These are phyloP conservation scores for Leptopilina boulardi DNA, from an alignment of 1,140 invertebrate species.

Conservation along the genomic window DNA sequence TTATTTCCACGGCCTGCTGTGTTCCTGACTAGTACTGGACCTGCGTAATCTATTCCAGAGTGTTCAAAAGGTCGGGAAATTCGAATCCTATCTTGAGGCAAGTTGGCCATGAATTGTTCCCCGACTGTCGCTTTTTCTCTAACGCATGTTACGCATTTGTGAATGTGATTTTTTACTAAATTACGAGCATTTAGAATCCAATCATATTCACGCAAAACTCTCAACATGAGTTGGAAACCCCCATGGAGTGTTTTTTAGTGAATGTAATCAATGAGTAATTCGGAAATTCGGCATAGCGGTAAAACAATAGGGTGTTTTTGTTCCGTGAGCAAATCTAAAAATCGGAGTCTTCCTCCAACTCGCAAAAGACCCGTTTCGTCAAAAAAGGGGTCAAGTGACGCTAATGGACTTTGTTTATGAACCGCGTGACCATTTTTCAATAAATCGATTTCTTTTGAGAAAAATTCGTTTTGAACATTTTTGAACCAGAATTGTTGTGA, in stretches of 20 bases:
- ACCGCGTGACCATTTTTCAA: neutral
- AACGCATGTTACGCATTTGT: constrained; percentile 45
- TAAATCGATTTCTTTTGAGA: constrained; percentile 10
- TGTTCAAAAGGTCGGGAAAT: constrained; percentile 51
- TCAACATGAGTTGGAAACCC: constrained; percentile 42
- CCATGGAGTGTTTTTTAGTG: constrained; percentile 43
- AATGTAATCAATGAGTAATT: constrained; percentile 38
- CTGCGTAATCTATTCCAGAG: constrained; percentile 65
- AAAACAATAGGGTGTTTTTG: constrained; percentile 60
- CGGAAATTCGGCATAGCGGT: constrained; percentile 40
- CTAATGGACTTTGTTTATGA: constrained; percentile 6
- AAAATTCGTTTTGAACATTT: neutral
- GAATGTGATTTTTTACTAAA: constrained; percentile 50
- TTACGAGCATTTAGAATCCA: constrained; percentile 53
- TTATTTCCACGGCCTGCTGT: constrained; percentile 43
- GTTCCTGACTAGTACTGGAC: constrained; percentile 58
- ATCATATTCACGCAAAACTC: constrained; percentile 3
- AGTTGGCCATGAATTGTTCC: constrained; percentile 48
- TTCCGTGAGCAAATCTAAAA: constrained; percentile 40
- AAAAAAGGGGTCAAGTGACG: constrained; percentile 41
- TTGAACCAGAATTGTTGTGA: neutral
- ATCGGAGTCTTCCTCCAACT: constrained; percentile 52
- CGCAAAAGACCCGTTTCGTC: constrained; percentile 48
- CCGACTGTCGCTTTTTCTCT: neutral
- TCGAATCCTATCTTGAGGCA: constrained; percentile 36